Conservation (phyloP, 2,888 invertebrate species). For the Rhodophaea formosa region DNA sequence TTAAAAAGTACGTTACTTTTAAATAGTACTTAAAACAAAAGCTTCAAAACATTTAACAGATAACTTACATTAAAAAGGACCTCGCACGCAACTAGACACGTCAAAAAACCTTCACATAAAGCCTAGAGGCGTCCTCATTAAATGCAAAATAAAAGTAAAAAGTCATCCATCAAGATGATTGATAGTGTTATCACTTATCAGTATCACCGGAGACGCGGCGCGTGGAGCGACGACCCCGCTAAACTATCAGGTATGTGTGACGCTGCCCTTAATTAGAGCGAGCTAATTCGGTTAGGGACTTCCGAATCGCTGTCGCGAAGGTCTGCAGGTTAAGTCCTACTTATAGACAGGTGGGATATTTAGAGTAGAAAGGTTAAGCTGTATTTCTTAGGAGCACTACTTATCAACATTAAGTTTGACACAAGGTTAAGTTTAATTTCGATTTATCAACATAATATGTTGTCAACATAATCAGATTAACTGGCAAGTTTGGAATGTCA, state of each 20-base stretch:
- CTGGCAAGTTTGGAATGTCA: too few relatives aligned
- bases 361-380: background rate
- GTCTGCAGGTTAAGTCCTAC: background rate
- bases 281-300: constrained; percentile 42
- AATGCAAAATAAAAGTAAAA: constrained; percentile 50
- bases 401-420: too few relatives aligned
- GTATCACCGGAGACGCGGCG: constrained; percentile 27
- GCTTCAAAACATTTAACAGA: background rate
- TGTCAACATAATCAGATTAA: too few relatives aligned
- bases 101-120: constrained; percentile 33
- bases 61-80: background rate
- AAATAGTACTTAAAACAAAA: background rate
- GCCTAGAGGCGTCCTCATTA: constrained; percentile 30
- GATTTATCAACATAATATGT: too few relatives aligned
- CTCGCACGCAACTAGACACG: constrained; percentile 22
- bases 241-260: constrained; percentile 50
- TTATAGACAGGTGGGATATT: background rate
- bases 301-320: background rate
- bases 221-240: constrained; percentile 46
- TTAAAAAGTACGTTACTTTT: too few relatives aligned
- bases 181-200: constrained; percentile 27
- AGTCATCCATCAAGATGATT: constrained; percentile 69
- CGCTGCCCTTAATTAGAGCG: constrained; percentile 45
- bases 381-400: background rate
- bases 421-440: too few relatives aligned